These are phyloP conservation scores for Bruchidius siliquastri DNA, from an alignment of 2,888 invertebrate species.

Conservation along the genomic window DNA sequence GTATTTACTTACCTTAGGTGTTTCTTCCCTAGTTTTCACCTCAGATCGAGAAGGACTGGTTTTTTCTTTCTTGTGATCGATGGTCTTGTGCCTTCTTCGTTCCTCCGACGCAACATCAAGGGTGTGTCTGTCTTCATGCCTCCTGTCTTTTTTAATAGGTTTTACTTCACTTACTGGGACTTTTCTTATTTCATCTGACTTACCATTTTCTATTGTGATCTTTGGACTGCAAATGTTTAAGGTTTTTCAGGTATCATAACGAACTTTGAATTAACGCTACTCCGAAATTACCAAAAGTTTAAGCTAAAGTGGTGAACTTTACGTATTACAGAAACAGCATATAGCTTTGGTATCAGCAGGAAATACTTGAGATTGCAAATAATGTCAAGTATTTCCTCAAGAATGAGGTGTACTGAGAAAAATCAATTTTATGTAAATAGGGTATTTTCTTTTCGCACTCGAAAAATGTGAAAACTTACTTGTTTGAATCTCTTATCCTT, in stretches of 20 bases:
- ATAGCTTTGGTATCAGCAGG: too few relatives aligned
- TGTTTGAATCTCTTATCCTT: slow-evolving; percentile 37
- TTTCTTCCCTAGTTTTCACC: slow-evolving; percentile 3
- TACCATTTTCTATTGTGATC: slow-evolving; percentile 45
- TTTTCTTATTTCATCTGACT: slow-evolving; percentile 31
- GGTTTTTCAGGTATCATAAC: background rate
- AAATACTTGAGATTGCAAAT: too few relatives aligned
- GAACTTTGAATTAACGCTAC: too few relatives aligned
- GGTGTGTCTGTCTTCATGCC: slow-evolving; percentile 34
- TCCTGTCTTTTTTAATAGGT: slow-evolving; percentile 40
- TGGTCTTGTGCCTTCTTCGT: slow-evolving; percentile 32
- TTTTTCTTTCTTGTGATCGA: slow-evolving; percentile 24
- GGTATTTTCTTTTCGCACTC: too few relatives aligned
- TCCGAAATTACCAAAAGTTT: too few relatives aligned
- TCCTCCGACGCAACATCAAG: slow-evolving; percentile 35
- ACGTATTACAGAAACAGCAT: too few relatives aligned
- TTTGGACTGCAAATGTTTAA: slow-evolving; percentile 33
- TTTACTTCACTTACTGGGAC: slow-evolving; percentile 35
- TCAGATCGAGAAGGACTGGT: background rate
- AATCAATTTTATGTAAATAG: too few relatives aligned
- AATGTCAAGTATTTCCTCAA: too few relatives aligned
- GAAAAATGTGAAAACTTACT: slow-evolving; percentile 27
- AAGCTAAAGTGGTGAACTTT: too few relatives aligned
- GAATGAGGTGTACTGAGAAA: too few relatives aligned
- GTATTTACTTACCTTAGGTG: background rate